Conservation (phyloP, 2,113 vertebrate genomes). For the Odocoileus virginianus region DNA sequence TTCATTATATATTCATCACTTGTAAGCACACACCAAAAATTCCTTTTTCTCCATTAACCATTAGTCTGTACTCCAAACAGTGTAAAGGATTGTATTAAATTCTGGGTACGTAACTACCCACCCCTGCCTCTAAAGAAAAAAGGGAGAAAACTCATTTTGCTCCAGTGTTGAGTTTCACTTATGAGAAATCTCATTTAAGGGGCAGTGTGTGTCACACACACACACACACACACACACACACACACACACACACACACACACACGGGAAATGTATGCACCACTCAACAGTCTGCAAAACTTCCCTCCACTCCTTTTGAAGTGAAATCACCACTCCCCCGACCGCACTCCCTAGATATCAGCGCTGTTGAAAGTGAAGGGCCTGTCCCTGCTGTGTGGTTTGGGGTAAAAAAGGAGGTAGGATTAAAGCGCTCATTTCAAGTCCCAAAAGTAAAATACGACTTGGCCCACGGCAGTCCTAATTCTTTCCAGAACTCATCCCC, state of each 20-base stretch:
- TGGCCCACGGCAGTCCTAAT: slow-evolving; percentile 69
- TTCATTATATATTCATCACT: neutral
- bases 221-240: neutral
- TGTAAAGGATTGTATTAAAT: neutral
- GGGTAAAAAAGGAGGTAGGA: slow-evolving; percentile 68
- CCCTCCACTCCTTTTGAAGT: slow-evolving; percentile 62
- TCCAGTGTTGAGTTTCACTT: neutral
- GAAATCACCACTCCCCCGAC: slow-evolving; percentile 47
- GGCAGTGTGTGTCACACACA: neutral
- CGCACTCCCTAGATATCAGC: slow-evolving; percentile 69
- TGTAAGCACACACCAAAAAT: neutral
- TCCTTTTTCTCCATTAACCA: neutral
- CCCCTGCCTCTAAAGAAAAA: neutral
- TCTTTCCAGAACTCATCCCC: slow-evolving; percentile 65
- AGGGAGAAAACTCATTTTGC: neutral
- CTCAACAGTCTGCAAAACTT: slow-evolving; percentile 49
- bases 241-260: slow-evolving; percentile 3
- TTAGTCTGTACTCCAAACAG: neutral
- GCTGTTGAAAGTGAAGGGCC: slow-evolving; percentile 59
- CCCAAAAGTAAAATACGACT: slow-evolving; percentile 72
- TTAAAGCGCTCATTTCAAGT: slow-evolving; percentile 67
- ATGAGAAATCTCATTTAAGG: slow-evolving; percentile 24
- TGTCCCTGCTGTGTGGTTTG: slow-evolving; percentile 69
- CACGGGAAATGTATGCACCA: slow-evolving; percentile 17
- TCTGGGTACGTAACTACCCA: neutral